These are phyloP conservation scores for Aspiorhynchus laticeps DNA, from an alignment of 2,113 vertebrate genomes.

Conservation along the genomic window DNA sequence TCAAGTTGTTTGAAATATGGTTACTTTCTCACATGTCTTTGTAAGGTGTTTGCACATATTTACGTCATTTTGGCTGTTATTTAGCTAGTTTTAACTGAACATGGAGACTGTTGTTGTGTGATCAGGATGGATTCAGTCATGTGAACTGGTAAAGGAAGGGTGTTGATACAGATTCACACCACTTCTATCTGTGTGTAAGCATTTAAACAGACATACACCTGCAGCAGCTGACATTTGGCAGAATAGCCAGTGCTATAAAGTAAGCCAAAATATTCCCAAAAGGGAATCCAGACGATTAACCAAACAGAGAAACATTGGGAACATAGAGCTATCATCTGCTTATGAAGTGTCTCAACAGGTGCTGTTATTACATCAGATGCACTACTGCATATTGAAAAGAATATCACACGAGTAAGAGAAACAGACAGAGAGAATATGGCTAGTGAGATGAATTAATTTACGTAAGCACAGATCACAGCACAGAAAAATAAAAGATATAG, in stretches of 20 bases:
- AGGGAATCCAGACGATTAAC: not conserved
- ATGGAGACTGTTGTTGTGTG: conserved; percentile 27
- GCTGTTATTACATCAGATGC: conserved; percentile 6
- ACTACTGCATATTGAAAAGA: not conserved
- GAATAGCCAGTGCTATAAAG: not conserved
- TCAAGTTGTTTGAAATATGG: not conserved
- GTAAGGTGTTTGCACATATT: conserved; percentile 25
- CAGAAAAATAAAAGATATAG: not conserved
- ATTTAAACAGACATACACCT: not conserved
- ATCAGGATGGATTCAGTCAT: conserved; percentile 26
- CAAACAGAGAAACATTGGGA: conserved; percentile 3
- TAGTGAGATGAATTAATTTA: not conserved
- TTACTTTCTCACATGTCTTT: conserved; percentile 21
- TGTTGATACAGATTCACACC: conserved; percentile 6
- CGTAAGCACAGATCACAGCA: not conserved
- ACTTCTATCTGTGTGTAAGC: not conserved
- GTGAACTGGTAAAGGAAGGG: conserved; percentile 1
- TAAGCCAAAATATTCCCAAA: not conserved
- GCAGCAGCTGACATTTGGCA: not conserved
- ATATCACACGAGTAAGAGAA: not conserved
- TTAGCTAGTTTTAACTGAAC: conserved; percentile 48
- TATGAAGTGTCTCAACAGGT: conserved; percentile 9
- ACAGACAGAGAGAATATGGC: not conserved
- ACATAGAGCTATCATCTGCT: conserved; percentile 24
- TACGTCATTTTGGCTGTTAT: conserved; percentile 43